Evolutionary conservation across 1,140 invertebrate genomes (phyloP), one percentile per base, ranked within the genome.

Genomic region (Heliothis virescens): DNA sequence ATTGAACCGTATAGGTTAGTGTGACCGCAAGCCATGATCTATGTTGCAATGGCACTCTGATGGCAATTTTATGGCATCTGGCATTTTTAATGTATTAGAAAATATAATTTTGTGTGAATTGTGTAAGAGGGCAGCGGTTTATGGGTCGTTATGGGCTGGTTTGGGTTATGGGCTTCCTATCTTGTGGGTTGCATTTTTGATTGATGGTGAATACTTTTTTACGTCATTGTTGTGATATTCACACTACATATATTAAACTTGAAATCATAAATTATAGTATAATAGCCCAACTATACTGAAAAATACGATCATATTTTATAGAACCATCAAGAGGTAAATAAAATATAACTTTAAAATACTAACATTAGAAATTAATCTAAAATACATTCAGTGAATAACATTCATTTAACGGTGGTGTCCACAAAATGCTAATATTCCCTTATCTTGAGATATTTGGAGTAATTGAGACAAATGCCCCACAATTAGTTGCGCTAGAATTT

Each of bases 11-110:
- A 63, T 41, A 63, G 63, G 34, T 26, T 29, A 63, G 60, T 41
- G 60, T 53, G 65, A 69, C 48, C 65, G 18, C 48, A 69, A 18
- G 29, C 13, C 21, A 15, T 52, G 29, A 63, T 63, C 62, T 65
- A 65, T 65, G 62, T 34, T 2, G 62, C 41, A 18, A 65, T 65
- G 62, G 15, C 34, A 47, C 18, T 11, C 47, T 12, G 10, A 69
- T 69, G 65, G 65, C 65, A 52, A 69, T 52, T 69, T 69, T 69
- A 69, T 69, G 48, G 65, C 65, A 52, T 69, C 65, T 69, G 65
- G 16, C 48, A 50, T 48, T 41, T 65, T 69, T 69, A 69, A 69
- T 52, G 48, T 26, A 52, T 69, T 69, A 69, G 16, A 48, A 52
- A 69, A 69, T 69, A 69, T 69, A 52, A 26, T 52, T 69, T 52